phyloP scores from a whole-genome alignment of 2,888 invertebrate genomes.

The Amitus sp. region DNA sequence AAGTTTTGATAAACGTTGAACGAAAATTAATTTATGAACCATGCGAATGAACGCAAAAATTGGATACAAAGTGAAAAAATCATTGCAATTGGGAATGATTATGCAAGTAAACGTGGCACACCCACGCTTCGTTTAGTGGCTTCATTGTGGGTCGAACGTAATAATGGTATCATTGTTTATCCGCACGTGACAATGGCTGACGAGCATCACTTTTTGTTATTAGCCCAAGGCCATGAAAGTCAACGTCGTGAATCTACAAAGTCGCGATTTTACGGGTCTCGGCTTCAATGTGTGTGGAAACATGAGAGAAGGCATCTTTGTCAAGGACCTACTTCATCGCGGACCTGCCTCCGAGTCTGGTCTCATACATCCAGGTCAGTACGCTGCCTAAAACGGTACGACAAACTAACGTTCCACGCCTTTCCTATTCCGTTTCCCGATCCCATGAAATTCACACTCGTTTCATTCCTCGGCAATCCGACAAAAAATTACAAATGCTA shows the following conservation, averaged over 20 bases:
- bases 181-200: conserved; percentile 20
- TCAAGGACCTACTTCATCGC: conserved; percentile 85
- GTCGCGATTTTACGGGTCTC: conserved; percentile 88
- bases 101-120: conserved; percentile 18
- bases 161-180: conserved; percentile 11
- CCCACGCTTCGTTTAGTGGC: conserved; percentile 28
- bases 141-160: conserved; percentile 5
- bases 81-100: conserved; percentile 5
- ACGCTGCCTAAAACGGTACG: neutral
- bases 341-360: conserved; percentile 91
- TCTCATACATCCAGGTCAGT: conserved; percentile 79
- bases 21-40: no score
- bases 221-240: conserved; percentile 69
- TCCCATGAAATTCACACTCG: no score
- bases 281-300: conserved; percentile 91
- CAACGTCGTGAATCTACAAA: conserved; percentile 79
- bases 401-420: neutral
- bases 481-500: no score
- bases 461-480: no score
- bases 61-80: no score
- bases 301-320: conserved; percentile 88
- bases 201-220: conserved; percentile 42
- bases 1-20: no score
- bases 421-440: neutral
- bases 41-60: no score